Evolutionary conservation across 1,140 invertebrate species (phyloP).

Genomic region (Drosophila malerkotliana): DNA sequence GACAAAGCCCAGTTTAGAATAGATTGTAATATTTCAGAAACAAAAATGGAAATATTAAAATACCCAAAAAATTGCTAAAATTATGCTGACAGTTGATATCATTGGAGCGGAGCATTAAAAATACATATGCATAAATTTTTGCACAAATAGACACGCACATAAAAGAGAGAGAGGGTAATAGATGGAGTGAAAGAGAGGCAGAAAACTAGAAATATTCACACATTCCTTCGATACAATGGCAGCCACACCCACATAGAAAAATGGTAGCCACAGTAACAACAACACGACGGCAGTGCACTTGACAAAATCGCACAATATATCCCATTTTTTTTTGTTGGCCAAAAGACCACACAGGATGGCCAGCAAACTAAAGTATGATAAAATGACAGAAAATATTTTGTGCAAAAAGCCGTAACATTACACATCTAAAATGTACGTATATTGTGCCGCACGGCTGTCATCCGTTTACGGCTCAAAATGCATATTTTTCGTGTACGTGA

Average conservation of each 20-base stretch:
- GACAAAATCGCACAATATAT: slow-evolving; percentile 71
- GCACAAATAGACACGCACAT: slow-evolving; percentile 59
- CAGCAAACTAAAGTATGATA: slow-evolving; percentile 57
- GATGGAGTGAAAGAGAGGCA: neutral
- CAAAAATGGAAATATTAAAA: slow-evolving; percentile 33
- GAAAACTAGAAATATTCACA: neutral
- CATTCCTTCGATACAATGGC: slow-evolving; percentile 31
- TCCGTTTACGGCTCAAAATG: slow-evolving; percentile 24
- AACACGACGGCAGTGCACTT: slow-evolving; percentile 60
- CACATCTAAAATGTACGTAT: slow-evolving; percentile 35
- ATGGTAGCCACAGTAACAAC: slow-evolving; percentile 29
- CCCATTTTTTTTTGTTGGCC: neutral
- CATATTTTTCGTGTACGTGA: slow-evolving; percentile 20
- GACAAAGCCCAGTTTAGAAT: neutral
- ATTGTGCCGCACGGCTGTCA: slow-evolving; percentile 23
- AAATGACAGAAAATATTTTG: slow-evolving; percentile 68
- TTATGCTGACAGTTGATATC: slow-evolving; percentile 79
- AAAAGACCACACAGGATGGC: slow-evolving; percentile 28
- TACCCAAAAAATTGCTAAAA: slow-evolving; percentile 59
- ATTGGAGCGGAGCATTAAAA: slow-evolving; percentile 77
- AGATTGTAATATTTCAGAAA: slow-evolving; percentile 12
- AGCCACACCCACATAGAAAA: slow-evolving; percentile 29
- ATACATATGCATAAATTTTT: slow-evolving; percentile 80
- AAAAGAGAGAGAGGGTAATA: neutral
- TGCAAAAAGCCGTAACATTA: slow-evolving; percentile 64